Evolutionary conservation across 2,888 invertebrate species (phyloP).

Genomic region (Mimumesa dahlbomi): DNA sequence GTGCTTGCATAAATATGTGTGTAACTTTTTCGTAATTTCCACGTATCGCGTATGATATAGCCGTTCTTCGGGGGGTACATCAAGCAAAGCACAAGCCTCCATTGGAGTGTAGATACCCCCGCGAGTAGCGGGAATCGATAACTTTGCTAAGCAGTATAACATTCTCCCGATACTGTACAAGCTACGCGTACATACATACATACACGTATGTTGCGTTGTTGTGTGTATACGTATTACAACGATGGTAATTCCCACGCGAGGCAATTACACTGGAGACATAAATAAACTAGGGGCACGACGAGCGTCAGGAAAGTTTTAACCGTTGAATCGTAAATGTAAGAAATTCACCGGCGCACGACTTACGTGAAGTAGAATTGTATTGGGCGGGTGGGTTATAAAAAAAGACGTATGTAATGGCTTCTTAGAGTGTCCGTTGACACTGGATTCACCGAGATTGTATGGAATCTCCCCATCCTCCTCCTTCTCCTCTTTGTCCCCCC

Average conservation of each 20-base stretch:
- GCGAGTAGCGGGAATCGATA: conserved; percentile 22
- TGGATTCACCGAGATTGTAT: conserved; percentile 51
- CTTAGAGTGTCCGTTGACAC: conserved; percentile 50
- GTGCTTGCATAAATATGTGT: background rate
- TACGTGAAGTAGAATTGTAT: background rate
- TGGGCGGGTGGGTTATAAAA: conserved; percentile 1
- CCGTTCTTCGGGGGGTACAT: background rate
- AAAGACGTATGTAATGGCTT: conserved; percentile 40
- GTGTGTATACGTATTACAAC: background rate
- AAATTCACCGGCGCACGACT: conserved; percentile 3
- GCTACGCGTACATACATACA: background rate
- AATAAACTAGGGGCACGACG: conserved; percentile 1
- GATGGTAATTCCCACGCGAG: background rate
- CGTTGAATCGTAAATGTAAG: background rate
- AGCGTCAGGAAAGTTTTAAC: background rate
- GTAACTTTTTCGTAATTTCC: background rate
- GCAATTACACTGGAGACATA: background rate
- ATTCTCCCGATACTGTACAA: conserved; percentile 4
- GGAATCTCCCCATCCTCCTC: conserved; percentile 35
- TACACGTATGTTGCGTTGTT: background rate
- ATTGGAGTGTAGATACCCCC: background rate
- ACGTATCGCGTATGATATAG: background rate
- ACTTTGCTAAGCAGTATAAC: conserved; percentile 9
- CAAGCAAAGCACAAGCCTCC: background rate
- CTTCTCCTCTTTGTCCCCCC: too few relatives aligned